Percentiles rank a stretch among this genome's conserved stretches.
These are phyloP conservation scores for Indri indri DNA, from an alignment of 2,113 vertebrate species.

Conservation along the genomic window DNA sequence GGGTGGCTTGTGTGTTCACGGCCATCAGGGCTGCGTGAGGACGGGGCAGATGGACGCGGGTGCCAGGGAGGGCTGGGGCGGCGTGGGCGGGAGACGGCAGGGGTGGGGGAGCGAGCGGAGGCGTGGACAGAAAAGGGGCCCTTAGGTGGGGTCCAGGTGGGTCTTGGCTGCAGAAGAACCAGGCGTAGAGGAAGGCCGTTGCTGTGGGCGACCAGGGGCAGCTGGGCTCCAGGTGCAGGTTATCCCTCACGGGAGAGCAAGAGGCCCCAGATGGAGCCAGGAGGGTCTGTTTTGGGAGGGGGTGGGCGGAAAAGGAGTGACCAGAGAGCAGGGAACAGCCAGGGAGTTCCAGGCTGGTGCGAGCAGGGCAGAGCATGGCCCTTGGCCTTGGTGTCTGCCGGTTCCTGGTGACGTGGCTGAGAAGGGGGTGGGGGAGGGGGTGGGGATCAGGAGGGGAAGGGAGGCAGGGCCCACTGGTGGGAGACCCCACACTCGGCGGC, in stretches of 20 bases:
- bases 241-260: background rate
- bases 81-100: accelerated
- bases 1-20: background rate
- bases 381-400: background rate
- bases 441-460: accelerated
- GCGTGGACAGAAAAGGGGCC: background rate
- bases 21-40: background rate
- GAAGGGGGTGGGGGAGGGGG: background rate
- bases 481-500: accelerated
- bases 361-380: background rate
- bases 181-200: background rate
- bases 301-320: background rate
- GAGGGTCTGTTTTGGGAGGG: background rate
- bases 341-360: background rate
- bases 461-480: accelerated
- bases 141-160: accelerated
- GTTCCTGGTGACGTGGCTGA: background rate
- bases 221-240: background rate
- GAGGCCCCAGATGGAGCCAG: background rate
- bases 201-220: background rate
- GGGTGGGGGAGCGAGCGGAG: background rate
- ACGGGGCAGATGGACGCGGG: background rate
- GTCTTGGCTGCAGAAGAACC: background rate
- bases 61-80: background rate
- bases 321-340: background rate